Conservation (phyloP, 2,888 invertebrate genomes). For the Ichneumoninae sp. region DNA sequence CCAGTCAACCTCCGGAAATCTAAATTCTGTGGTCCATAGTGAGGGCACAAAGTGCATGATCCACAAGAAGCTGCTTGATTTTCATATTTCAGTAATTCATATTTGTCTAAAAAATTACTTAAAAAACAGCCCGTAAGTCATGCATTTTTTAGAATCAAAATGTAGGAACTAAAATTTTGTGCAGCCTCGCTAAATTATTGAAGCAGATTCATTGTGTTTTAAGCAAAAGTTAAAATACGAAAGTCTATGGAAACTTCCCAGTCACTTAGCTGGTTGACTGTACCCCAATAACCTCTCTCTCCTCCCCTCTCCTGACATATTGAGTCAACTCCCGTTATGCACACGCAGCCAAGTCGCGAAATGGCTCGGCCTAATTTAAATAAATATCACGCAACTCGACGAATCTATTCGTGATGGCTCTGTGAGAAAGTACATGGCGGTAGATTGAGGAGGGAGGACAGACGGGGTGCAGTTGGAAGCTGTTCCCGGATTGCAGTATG, state of each 20-base stretch:
- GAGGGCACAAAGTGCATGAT: background rate
- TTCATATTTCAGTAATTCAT: background rate
- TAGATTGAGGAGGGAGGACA: background rate
- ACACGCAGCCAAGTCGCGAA: background rate
- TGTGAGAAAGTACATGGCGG: background rate
- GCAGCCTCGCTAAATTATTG: background rate
- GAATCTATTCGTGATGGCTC: conserved; percentile 17
- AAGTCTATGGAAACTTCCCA: background rate
- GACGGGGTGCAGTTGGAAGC: background rate
- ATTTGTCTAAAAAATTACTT: background rate
- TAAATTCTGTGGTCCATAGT: background rate
- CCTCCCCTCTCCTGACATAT: background rate
- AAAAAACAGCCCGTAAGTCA: background rate
- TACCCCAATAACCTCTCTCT: no score
- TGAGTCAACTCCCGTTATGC: background rate
- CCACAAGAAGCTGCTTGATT: background rate
- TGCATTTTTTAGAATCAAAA: background rate
- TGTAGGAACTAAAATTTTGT: background rate
- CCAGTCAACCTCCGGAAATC: background rate
- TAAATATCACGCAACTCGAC: conserved; percentile 17
- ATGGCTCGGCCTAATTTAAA: background rate
- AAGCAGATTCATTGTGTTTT: background rate
- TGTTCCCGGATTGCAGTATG: conserved; percentile 1
- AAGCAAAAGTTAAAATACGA: background rate
- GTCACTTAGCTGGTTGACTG: background rate